Percentiles rank a stretch among this genome's conserved stretches.
phyloP scores from a whole-genome alignment of 2,888 invertebrate species.

The Meandrusa payeni region DNA sequence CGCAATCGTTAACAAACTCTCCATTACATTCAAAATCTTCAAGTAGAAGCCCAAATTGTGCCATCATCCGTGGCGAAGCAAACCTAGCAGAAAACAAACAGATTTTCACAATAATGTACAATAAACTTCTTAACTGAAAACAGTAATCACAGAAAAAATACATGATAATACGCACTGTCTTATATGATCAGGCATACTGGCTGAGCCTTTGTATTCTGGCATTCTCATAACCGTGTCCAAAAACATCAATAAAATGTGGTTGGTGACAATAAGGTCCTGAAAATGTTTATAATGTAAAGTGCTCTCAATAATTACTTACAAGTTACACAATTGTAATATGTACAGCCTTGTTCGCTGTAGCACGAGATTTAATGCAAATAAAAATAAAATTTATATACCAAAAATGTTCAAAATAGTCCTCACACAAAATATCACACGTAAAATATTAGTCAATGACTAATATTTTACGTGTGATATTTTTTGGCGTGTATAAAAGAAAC shows the following conservation, averaged over 20 bases:
- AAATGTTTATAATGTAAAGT: constrained; percentile 26
- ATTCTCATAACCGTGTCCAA: constrained; percentile 81
- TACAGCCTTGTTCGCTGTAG: too few species aligned
- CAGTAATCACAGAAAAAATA: background rate
- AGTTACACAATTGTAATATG: too few species aligned
- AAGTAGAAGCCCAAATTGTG: constrained; percentile 86
- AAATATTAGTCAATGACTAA: too few species aligned
- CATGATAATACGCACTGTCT: constrained; percentile 81
- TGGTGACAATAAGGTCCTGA: constrained; percentile 88
- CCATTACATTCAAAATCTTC: constrained; percentile 87
- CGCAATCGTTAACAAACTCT: constrained; percentile 88
- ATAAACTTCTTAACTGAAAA: too few species aligned
- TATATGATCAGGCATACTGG: constrained; percentile 83
- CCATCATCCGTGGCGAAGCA: constrained; percentile 87
- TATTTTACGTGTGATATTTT: too few species aligned
- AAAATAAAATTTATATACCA: too few species aligned
- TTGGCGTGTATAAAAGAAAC: too few species aligned
- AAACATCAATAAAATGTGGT: constrained; percentile 86
- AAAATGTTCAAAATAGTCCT: too few species aligned
- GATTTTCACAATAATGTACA: too few species aligned
- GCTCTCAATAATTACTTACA: background rate
- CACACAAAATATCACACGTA: too few species aligned
- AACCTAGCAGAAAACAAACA: constrained; percentile 76
- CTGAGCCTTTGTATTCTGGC: constrained; percentile 62
- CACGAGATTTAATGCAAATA: too few species aligned